A percentile compares a stretch with the other conserved stretches of the same genome.
Evolutionary conservation across 2,113 vertebrate genomes (phyloP).

Genomic region (Martes martes): DNA sequence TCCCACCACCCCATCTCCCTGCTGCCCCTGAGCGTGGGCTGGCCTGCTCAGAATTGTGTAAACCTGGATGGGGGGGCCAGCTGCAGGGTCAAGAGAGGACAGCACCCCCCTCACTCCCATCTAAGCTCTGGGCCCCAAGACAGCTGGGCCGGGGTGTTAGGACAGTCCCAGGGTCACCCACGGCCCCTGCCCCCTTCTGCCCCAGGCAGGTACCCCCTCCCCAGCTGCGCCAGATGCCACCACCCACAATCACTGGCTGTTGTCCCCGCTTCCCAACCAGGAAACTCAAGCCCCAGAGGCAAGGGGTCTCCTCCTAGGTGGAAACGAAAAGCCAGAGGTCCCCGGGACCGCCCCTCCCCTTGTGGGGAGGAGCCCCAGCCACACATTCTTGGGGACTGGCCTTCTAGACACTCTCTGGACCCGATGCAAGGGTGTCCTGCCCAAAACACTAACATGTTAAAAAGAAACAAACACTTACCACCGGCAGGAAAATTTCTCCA

Average conservation of each 20-base stretch:
- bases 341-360: not conserved
- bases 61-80: not conserved
- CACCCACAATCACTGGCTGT: not conserved
- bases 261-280: not conserved
- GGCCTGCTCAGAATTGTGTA: fast-evolving
- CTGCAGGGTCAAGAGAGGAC: not conserved
- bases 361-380: not conserved
- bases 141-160: not conserved
- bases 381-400: not conserved
- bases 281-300: not conserved
- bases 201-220: not conserved
- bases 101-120: not conserved
- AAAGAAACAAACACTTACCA: not conserved
- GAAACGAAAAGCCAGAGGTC: not conserved
- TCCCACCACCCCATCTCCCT: not conserved
- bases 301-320: not conserved
- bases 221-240: fast-evolving
- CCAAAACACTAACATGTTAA: not conserved
- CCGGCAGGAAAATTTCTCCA: not conserved
- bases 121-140: not conserved
- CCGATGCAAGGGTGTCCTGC: fast-evolving
- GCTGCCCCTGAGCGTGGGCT: not conserved
- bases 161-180: not conserved
- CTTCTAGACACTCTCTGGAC: too few relatives aligned
- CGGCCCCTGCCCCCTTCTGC: too few relatives aligned